These are phyloP conservation scores for Glyptemys insculpta DNA, from an alignment of 2,797 vertebrate species.

Conservation along the genomic window DNA sequence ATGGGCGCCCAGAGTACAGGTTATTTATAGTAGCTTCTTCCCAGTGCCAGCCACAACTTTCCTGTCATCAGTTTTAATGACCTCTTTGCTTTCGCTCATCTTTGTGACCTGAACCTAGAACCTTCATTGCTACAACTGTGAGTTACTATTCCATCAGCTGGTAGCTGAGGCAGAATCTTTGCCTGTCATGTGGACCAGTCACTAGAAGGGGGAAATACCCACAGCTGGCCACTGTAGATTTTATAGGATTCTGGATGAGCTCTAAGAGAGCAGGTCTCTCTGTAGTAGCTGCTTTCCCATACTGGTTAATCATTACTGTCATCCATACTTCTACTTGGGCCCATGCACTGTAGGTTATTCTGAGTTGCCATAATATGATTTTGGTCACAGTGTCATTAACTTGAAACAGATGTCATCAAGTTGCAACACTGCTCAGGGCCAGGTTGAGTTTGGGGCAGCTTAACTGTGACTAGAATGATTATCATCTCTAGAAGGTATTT, in stretches of 20 bases:
- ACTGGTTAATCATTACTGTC: not conserved
- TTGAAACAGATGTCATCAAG: not conserved
- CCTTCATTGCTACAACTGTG: not conserved
- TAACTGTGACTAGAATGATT: not conserved
- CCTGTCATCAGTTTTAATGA: not conserved
- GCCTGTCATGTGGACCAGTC: not conserved
- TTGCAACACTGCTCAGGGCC: not conserved
- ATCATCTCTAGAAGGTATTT: not conserved
- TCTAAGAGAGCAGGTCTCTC: not conserved
- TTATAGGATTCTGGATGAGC: not conserved
- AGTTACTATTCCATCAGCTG: not conserved
- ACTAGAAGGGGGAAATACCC: not conserved
- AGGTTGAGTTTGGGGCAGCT: not conserved
- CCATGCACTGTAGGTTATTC: not conserved
- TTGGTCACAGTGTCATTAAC: not conserved
- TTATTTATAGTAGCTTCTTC: not conserved
- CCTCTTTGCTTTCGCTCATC: fast-evolving
- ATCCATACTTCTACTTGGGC: not conserved
- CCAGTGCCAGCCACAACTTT: not conserved
- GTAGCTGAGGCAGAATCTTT: not conserved
- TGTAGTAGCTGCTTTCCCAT: not conserved
- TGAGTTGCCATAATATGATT: not conserved
- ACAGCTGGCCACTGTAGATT: not conserved
- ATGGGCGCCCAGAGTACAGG: fast-evolving
- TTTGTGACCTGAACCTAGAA: not conserved